Evolutionary conservation across 2,113 vertebrate species (phyloP), one percentile per base, ranked within the genome.

Genomic region (Alectura lathami): DNA sequence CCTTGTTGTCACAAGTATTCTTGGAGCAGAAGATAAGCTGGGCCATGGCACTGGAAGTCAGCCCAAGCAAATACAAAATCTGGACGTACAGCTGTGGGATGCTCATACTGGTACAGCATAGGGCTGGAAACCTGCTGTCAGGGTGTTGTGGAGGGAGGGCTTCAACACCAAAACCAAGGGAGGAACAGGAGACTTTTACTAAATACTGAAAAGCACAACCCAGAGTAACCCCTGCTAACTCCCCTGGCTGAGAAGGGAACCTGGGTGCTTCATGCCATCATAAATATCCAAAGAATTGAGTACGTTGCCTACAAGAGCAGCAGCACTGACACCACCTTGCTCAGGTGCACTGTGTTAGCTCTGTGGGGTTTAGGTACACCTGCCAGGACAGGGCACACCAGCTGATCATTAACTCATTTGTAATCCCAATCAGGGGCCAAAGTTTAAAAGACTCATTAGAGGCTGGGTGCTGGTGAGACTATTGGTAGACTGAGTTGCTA

Each of bases 71-170:
- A 72, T 4, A 11, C 6, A 79, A 56, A 83, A 80, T 17, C 26
- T 50, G 43, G 4, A 17, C n/a, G 13, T 43, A 7, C 0, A 2
- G 42, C 43, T 22, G 6, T 63, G 29, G 22, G 43, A 23, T 4
- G 3, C 38, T 79, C 7, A 16, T 2, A 11, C 26, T 22, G 17
- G n/a, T 45, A 70, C 17, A 43, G 36, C 27, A 17, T 15, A 54
- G 18, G 54, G 60, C n/a, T 11, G 29, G 30, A 38, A 93, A 68
- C 2, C 1, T 4, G 11, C 11, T 81, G 64, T n/a, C 0, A 0
- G 18, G 8, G 24, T 57, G 16, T 6, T 26, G n/a, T 2, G 0
- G 66, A 74, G 17, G 38, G 43, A 81, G 7, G 8, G 47, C 34
- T 86, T 86, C 81, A 78, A 84, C 60, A 79, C 2, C 2, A 54